Evolutionary conservation across 2,888 invertebrate genomes (phyloP), one percentile per base, ranked within the genome.

Genomic region (Chloromyia formosa): DNA sequence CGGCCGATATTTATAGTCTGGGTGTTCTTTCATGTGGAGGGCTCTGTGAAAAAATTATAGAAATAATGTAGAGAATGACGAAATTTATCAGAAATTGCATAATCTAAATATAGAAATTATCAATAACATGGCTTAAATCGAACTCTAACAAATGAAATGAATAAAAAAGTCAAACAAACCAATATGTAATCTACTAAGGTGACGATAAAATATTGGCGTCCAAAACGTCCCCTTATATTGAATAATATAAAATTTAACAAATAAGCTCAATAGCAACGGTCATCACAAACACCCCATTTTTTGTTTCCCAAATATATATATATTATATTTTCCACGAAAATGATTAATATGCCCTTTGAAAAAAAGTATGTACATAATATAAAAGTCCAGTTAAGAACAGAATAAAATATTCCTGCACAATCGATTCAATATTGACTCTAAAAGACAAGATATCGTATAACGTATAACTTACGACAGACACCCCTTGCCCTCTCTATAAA

Each of bases 1-100:
- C 12, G 95, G 95, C 60, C 95, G 89, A 87, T 95, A 95, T 86
- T 95, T 95, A 88, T 95, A 95, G 86, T 95, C 95, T 5, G 95
- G 95, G 81, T 95, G 95, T 83, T 95, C 95, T 86, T 94, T 95
- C 95, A 95, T 95, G 88, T 95, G 95, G 12, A 95, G 88, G 49
- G 95, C 94, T 84, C 95, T 95, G 89, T 27, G 82, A 84, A 78
- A 77, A 77, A 75, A 64, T 1, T 27, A 23, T 22, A 3, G 5
- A 35, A 14, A 10, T 64, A 5, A 35, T 23, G 9, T 1, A 45
- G 45, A 9, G 14, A 12, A 45, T 45, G 10, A 61, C n/a, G 64
- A 64, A 64, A 27, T 64, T 60, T 9, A 12, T 1, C 23, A 27
- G 35, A 62, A 62, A 62, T 27, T 62, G n/a, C 18, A 27, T 16